Evolutionary conservation across 2,888 invertebrate genomes (phyloP).

Genomic region (Cheilosia vulpina): DNA sequence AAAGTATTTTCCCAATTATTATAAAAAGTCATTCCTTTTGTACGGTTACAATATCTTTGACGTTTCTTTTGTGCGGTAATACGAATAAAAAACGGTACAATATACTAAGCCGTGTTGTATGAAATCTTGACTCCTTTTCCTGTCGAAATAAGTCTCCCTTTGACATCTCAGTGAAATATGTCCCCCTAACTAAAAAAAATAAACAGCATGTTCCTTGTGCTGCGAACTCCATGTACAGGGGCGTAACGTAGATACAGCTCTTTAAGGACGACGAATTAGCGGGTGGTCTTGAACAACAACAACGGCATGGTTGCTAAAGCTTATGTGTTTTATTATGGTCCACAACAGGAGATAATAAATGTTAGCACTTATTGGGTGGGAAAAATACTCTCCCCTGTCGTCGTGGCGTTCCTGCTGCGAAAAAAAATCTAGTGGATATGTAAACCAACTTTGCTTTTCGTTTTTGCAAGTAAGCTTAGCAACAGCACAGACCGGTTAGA

Average conservation of each 20-base stretch:
- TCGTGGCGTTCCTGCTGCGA: constrained; percentile 29
- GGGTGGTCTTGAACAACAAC: constrained; percentile 47
- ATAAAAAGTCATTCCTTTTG: too few relatives aligned
- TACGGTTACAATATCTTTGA: too few relatives aligned
- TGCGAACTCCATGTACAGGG: background rate
- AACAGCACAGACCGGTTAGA: too few relatives aligned
- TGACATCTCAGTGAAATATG: constrained; percentile 11
- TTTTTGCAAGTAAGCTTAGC: background rate
- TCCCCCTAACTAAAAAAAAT: background rate
- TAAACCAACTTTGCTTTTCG: constrained; percentile 34
- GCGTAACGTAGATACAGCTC: constrained; percentile 4
- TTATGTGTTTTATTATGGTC: constrained; percentile 10
- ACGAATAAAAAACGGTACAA: background rate
- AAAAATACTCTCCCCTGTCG: constrained; percentile 15
- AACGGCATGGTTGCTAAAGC: constrained; percentile 18
- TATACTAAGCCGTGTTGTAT: background rate
- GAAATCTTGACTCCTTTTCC: constrained; percentile 6
- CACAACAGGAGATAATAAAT: constrained; percentile 41
- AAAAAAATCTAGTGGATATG: constrained; percentile 8
- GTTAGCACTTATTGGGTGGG: constrained; percentile 27
- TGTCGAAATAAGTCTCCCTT: constrained; percentile 25
- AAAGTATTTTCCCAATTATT: too few relatives aligned
- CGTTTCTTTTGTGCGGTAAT: background rate
- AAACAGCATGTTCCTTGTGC: background rate
- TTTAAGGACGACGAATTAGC: constrained; percentile 29